These are phyloP conservation scores for Hypselothyrea guttata DNA, from an alignment of 2,888 invertebrate genomes.

Conservation along the genomic window DNA sequence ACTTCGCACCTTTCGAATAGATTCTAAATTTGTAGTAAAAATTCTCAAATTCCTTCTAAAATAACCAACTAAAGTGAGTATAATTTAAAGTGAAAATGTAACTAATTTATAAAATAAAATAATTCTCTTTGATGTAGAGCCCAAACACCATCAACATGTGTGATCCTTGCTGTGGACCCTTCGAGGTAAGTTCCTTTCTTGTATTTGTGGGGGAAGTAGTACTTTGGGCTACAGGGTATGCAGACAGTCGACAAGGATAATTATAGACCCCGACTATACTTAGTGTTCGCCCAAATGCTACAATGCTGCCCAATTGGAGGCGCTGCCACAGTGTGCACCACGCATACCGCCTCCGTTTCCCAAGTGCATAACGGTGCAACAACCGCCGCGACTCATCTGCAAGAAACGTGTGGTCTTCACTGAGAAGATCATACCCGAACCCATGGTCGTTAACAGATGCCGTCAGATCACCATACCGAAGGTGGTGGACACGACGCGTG, in stretches of 20 bases:
- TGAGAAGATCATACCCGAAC: constrained; percentile 77
- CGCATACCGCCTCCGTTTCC: constrained; percentile 77
- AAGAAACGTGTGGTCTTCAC: constrained; percentile 80
- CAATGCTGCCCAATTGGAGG: constrained; percentile 76
- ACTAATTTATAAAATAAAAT: constrained; percentile 43
- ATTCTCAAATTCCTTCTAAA: constrained; percentile 29
- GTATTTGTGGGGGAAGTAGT: background rate
- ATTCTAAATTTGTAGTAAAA: constrained; percentile 23
- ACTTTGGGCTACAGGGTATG: background rate
- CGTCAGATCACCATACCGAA: constrained; percentile 79
- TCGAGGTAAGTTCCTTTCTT: constrained; percentile 74
- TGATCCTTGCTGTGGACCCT: constrained; percentile 80
- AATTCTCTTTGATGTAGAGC: constrained; percentile 1
- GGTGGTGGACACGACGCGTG: constrained; percentile 78
- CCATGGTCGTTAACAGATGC: constrained; percentile 79
- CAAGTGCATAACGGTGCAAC: constrained; percentile 80
- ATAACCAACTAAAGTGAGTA: constrained; percentile 44
- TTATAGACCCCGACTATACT: background rate
- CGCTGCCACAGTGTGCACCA: constrained; percentile 79
- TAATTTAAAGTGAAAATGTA: constrained; percentile 3
- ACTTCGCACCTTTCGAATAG: background rate
- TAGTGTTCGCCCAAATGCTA: constrained; percentile 79
- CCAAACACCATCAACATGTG: constrained; percentile 62
- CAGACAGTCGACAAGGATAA: constrained; percentile 12
- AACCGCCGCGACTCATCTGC: constrained; percentile 78